Evolutionary conservation across 2,888 invertebrate species (phyloP).

Genomic region (Taenaris catops): DNA sequence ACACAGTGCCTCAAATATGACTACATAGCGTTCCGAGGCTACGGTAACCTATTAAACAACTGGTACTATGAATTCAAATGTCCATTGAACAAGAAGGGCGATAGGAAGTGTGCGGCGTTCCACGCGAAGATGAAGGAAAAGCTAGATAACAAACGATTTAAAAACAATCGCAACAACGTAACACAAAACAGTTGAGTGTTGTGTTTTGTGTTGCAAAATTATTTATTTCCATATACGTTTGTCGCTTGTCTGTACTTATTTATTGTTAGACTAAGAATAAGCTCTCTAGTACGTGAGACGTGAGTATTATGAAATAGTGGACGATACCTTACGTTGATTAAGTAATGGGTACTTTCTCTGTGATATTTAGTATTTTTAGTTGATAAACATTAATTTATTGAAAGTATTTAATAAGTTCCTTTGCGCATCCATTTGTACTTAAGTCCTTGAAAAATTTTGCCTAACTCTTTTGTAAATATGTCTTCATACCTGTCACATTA

Average conservation of each 20-base stretch:
- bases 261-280: constrained; percentile 31
- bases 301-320: constrained; percentile 50
- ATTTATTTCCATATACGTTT: constrained; percentile 26
- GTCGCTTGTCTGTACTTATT: constrained; percentile 34
- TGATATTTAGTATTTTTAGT: constrained; percentile 78
- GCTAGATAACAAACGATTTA: constrained; percentile 33
- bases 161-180: constrained; percentile 25
- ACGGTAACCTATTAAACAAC: constrained; percentile 79
- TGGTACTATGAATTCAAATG: constrained; percentile 76
- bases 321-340: constrained; percentile 71
- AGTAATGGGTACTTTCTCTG: constrained; percentile 78
- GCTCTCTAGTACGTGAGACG: constrained; percentile 43
- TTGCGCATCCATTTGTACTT: constrained; percentile 20
- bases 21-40: constrained; percentile 79
- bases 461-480: constrained; percentile 17
- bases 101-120: constrained; percentile 40
- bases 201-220: constrained; percentile 7
- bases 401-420: constrained; percentile 63
- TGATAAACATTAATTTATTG: constrained; percentile 72
- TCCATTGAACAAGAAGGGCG: constrained; percentile 44
- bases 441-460: constrained; percentile 8
- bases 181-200: constrained; percentile 24
- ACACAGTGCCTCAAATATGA: constrained; percentile 80
- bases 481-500: constrained; percentile 14
- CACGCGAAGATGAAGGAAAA: constrained; percentile 49